phyloP scores from a whole-genome alignment of 2,797 vertebrate genomes.

The Lerista edwardsae region DNA sequence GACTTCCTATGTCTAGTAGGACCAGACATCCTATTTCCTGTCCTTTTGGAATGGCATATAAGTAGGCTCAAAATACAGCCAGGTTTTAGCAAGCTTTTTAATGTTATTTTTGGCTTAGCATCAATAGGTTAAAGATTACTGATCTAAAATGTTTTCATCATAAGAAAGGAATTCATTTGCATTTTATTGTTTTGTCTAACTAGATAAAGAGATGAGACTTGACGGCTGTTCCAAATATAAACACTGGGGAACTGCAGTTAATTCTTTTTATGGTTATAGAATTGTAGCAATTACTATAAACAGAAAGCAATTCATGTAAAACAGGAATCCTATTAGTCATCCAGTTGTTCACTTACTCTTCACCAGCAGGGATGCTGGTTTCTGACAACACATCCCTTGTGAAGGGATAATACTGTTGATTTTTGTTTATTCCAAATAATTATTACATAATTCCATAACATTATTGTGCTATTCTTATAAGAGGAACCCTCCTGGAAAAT shows the following conservation, averaged over 20 bases:
- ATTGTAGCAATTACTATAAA: background rate
- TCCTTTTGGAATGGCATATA: background rate
- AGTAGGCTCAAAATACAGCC: background rate
- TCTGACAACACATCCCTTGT: background rate
- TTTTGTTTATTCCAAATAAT: background rate
- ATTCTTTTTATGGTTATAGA: constrained; percentile 8
- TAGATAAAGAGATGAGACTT: background rate
- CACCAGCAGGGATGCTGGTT: background rate
- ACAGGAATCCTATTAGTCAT: constrained; percentile 10
- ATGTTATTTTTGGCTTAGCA: background rate
- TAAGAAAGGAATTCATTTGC: background rate
- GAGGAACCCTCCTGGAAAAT: no score
- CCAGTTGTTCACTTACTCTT: constrained; percentile 4
- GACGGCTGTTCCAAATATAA: constrained; percentile 14
- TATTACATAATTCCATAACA: no score
- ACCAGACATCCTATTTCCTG: background rate
- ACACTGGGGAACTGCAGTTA: constrained; percentile 10
- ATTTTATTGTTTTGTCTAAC: constrained; percentile 11
- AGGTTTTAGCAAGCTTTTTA: background rate
- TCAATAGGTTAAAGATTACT: background rate
- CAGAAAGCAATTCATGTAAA: constrained; percentile 12
- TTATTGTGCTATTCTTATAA: no score
- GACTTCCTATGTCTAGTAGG: background rate
- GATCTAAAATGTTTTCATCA: background rate
- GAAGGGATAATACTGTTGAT: background rate